Percentiles rank a stretch among this genome's conserved stretches.
Evolutionary conservation across 92 coral and sea anemone species (phyloP).

Genomic region (Zoanthus sansibaricus): DNA sequence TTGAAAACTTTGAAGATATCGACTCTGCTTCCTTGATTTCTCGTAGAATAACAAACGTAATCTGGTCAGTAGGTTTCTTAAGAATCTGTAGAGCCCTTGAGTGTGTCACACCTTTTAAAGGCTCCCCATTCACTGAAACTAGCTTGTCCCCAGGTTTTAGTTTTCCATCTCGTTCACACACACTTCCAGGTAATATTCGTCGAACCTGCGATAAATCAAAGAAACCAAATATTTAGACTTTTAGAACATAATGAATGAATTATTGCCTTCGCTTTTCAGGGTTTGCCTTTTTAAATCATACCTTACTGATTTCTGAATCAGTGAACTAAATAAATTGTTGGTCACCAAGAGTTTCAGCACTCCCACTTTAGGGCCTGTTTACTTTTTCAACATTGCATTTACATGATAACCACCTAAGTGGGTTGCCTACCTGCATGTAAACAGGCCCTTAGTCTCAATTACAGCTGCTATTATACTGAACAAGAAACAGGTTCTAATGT

Average conservation of each 20-base stretch:
- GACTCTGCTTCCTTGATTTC: constrained; percentile 47
- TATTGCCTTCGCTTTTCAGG: too few species aligned
- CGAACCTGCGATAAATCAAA: constrained; percentile 73
- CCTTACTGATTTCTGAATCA: too few species aligned
- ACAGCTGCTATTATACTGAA: too few species aligned
- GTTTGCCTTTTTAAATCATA: too few species aligned
- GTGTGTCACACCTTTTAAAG: constrained; percentile 79
- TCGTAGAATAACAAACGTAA: constrained; percentile 76
- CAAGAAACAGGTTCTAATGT: too few species aligned
- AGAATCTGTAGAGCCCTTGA: constrained; percentile 88
- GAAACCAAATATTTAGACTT: background rate
- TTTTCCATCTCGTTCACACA: constrained; percentile 85
- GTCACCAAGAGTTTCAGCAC: too few species aligned
- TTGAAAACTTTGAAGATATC: background rate
- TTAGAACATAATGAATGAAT: background rate
- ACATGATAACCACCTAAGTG: too few species aligned
- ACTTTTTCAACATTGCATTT: too few species aligned
- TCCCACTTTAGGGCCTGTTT: too few species aligned
- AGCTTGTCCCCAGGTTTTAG: constrained; percentile 83
- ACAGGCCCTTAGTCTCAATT: too few species aligned
- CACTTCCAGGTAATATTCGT: constrained; percentile 88
- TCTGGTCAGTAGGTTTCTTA: constrained; percentile 85
- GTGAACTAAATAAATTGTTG: too few species aligned
- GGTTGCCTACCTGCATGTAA: too few species aligned
- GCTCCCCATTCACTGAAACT: constrained; percentile 84